Percentiles rank a stretch among this genome's conserved stretches.
These are phyloP conservation scores for Margarornis squamiger DNA, from an alignment of 2,797 vertebrate genomes.

Conservation along the genomic window DNA sequence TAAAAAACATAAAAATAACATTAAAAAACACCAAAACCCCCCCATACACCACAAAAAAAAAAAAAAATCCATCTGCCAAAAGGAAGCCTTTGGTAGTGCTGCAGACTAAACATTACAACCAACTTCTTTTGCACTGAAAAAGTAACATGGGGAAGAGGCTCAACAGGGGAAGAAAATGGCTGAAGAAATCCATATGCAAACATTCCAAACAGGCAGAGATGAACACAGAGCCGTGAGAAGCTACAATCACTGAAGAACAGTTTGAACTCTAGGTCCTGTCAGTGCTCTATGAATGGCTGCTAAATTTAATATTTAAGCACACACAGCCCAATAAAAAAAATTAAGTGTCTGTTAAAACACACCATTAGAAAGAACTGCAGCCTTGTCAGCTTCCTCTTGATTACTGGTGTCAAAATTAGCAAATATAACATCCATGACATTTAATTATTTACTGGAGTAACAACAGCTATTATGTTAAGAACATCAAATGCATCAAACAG, in stretches of 20 bases:
- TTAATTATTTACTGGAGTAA: neutral
- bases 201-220: neutral
- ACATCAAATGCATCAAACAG: neutral
- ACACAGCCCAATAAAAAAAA: neutral
- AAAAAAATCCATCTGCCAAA: neutral
- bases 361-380: neutral
- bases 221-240: neutral
- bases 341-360: neutral
- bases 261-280: neutral
- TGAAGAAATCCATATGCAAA: neutral
- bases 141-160: neutral
- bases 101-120: neutral
- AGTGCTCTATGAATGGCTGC: neutral
- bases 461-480: neutral
- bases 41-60: neutral
- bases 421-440: neutral
- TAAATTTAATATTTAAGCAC: neutral
- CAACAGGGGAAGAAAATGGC: neutral
- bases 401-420: neutral
- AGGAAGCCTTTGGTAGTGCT: neutral
- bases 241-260: neutral
- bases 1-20: no score
- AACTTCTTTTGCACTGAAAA: neutral
- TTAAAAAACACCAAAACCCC: neutral
- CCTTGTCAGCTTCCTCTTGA: neutral